Percentiles rank a stretch among this genome's conserved stretches.
These are phyloP conservation scores for Maccullochella peelii DNA, from an alignment of 2,113 vertebrate species.

Conservation along the genomic window DNA sequence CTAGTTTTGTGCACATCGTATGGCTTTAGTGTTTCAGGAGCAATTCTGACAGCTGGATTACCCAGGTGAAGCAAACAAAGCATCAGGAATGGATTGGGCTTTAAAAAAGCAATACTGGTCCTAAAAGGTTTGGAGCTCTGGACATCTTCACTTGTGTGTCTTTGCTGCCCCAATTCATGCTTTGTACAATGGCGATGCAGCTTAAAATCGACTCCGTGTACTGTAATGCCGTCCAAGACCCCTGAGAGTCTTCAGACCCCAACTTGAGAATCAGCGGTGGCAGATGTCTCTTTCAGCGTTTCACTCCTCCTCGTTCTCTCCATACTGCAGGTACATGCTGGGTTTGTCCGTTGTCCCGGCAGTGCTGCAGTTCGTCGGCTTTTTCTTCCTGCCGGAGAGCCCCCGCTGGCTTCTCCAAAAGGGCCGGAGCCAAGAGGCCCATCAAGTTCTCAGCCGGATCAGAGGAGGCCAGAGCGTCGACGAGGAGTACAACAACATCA, in stretches of 20 bases:
- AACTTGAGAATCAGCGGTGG: neutral
- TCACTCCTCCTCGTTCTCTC: neutral
- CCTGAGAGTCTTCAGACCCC: neutral
- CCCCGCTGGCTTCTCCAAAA: conserved; percentile 98
- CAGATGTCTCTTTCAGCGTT: neutral
- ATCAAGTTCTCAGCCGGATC: conserved; percentile 88
- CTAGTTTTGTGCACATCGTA: too few species aligned
- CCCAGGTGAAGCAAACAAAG: neutral
- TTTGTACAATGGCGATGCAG: neutral
- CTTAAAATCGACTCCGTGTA: neutral
- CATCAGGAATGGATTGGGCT: neutral
- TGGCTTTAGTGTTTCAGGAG: too few species aligned
- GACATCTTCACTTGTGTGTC: neutral
- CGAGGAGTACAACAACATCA: conserved; percentile 76
- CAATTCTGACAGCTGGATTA: neutral
- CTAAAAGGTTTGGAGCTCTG: too few species aligned
- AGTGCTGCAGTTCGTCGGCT: conserved; percentile 92
- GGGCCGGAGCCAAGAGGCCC: conserved; percentile 90
- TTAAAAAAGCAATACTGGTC: neutral
- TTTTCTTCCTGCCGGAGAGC: conserved; percentile 96
- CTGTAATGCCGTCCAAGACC: neutral
- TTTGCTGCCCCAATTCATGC: neutral
- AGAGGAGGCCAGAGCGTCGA: conserved; percentile 85
- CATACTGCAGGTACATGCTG: conserved; percentile 91
- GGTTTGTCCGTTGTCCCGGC: conserved; percentile 92